These are phyloP conservation scores for Neopelma chrysocephalum DNA, from an alignment of 2,797 vertebrate species.

Conservation along the genomic window DNA sequence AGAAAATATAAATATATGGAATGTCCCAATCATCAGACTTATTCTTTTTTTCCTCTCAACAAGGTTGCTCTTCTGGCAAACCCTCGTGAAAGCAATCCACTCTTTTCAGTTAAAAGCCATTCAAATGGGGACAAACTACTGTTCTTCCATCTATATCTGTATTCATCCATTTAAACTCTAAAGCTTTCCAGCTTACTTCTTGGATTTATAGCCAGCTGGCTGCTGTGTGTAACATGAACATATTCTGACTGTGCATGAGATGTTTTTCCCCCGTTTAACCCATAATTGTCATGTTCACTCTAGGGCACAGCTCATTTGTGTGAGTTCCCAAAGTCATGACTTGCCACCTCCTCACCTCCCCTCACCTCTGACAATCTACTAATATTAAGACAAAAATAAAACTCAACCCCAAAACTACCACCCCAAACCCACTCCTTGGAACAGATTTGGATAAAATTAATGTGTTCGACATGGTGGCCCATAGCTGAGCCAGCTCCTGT, in stretches of 20 bases:
- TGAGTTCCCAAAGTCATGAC: neutral
- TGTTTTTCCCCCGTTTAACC: neutral
- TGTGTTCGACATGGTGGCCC: slow-evolving; percentile 3
- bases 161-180: slow-evolving; percentile 40
- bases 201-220: slow-evolving; percentile 50
- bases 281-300: neutral
- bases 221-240: slow-evolving; percentile 14
- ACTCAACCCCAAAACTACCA: neutral
- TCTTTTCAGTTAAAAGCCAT: slow-evolving; percentile 24
- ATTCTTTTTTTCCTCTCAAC: neutral
- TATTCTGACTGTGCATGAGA: slow-evolving; percentile 18
- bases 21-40: neutral
- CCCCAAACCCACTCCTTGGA: neutral
- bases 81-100: neutral
- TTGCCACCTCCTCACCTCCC: neutral
- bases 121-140: neutral
- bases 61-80: slow-evolving; percentile 17
- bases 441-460: neutral
- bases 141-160: slow-evolving; percentile 40
- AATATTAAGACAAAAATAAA: neutral
- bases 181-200: slow-evolving; percentile 52
- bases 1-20: neutral
- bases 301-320: slow-evolving; percentile 8
- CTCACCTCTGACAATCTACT: fast-evolving
- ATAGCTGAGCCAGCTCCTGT: neutral